Evolutionary conservation across 2,888 invertebrate species (phyloP).

Genomic region (Trachelus troglodyta): DNA sequence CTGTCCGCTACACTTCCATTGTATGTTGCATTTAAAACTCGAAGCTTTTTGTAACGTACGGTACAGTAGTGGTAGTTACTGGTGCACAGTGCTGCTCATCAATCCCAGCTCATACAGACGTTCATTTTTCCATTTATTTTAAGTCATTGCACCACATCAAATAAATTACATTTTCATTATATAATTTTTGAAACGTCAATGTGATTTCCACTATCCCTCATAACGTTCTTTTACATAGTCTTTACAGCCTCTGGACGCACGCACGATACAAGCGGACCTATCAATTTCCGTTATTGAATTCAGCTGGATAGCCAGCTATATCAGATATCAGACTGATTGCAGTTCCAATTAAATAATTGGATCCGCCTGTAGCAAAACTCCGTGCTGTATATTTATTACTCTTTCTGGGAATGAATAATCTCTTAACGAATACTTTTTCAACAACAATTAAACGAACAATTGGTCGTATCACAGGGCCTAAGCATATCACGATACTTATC

Average conservation of each 20-base stretch:
- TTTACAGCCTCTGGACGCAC: background rate
- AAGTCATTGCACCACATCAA: conserved; percentile 68
- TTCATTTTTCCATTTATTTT: conserved; percentile 67
- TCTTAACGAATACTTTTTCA: background rate
- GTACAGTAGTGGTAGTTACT: conserved; percentile 47
- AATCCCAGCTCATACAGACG: conserved; percentile 64
- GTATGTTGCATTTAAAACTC: conserved; percentile 54
- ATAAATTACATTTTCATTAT: conserved; percentile 69
- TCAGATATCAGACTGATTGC: background rate
- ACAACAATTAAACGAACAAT: background rate
- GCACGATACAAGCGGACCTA: background rate
- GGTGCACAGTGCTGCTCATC: conserved; percentile 58
- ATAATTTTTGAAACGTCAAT: conserved; percentile 29
- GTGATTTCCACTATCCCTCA: conserved; percentile 28
- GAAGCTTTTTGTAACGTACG: conserved; percentile 45
- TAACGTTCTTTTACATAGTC: background rate
- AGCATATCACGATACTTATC: background rate
- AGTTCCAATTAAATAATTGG: background rate
- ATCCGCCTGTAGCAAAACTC: background rate
- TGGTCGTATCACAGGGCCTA: background rate
- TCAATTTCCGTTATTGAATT: background rate
- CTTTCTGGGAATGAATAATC: background rate
- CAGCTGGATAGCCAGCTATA: background rate
- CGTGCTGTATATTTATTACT: background rate
- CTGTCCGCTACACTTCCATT: conserved; percentile 53